Conservation (phyloP, 2,113 vertebrate species). For the Phyllostomus discolor region DNA sequence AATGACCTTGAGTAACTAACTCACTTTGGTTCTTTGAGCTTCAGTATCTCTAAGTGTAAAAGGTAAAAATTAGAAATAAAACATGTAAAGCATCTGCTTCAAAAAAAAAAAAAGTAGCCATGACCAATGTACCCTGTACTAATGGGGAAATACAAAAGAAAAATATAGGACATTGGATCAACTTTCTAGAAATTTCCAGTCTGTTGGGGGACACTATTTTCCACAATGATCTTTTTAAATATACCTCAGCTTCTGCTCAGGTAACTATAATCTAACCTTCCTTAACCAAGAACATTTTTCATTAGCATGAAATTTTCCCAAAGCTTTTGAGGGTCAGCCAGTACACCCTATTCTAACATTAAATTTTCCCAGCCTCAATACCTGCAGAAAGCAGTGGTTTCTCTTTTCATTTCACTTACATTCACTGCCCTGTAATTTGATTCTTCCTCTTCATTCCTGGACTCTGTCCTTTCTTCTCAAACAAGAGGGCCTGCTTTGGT, state of each 20-base stretch:
- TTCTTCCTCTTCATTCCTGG: conserved; percentile 46
- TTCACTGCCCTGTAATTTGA: conserved; percentile 56
- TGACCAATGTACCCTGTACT: neutral
- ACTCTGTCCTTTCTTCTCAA: conserved; percentile 58
- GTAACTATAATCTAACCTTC: conserved; percentile 17
- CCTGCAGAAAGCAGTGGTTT: conserved; percentile 7
- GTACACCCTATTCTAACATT: neutral
- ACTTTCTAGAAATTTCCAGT: conserved; percentile 34
- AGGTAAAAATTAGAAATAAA: neutral
- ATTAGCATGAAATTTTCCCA: conserved; percentile 23
- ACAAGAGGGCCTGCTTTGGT: conserved; percentile 48
- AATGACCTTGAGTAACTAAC: neutral
- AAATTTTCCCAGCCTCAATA: neutral
- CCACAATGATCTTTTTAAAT: conserved; percentile 27
- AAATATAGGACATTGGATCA: neutral
- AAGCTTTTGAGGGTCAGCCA: neutral
- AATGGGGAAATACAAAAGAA: neutral
- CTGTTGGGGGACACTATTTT: neutral
- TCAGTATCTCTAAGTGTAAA: neutral
- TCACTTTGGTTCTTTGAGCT: conserved; percentile 1
- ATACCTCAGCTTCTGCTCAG: neutral
- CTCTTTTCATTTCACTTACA: conserved; percentile 47
- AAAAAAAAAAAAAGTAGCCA: neutral
- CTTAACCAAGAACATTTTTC: conserved; percentile 13
- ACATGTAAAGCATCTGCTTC: neutral